phyloP scores from a whole-genome alignment of 2,888 invertebrate species.

The Synanthedon tipuliformis region DNA sequence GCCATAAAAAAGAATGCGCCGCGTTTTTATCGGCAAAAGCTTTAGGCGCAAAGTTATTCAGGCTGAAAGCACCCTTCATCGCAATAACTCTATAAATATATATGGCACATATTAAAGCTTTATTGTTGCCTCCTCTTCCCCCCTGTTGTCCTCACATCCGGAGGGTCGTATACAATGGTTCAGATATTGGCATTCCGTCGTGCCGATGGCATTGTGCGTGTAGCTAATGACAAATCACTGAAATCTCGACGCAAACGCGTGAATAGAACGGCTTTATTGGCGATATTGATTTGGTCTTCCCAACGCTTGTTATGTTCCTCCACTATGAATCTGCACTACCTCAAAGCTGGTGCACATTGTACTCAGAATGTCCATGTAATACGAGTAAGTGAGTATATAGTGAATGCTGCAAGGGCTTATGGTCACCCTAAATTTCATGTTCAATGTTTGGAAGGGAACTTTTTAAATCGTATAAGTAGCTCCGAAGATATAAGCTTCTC shows the following conservation, averaged over 20 bases:
- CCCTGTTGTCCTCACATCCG: conserved; percentile 7
- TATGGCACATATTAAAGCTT: conserved; percentile 16
- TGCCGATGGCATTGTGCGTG: conserved; percentile 40
- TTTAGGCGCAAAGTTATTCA: not conserved
- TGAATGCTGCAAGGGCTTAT: too few species aligned
- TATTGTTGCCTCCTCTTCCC: conserved; percentile 12
- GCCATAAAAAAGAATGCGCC: too few species aligned
- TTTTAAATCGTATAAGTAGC: too few species aligned
- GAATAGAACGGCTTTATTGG: conserved; percentile 9
- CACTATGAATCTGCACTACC: too few species aligned
- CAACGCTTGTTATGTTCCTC: not conserved
- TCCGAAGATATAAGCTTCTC: too few species aligned
- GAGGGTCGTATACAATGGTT: conserved; percentile 37
- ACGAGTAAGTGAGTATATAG: too few species aligned
- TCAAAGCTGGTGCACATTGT: too few species aligned
- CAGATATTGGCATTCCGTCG: conserved; percentile 57
- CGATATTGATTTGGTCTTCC: conserved; percentile 25
- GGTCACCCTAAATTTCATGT: too few species aligned
- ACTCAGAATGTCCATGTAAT: too few species aligned
- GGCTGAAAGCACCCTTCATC: not conserved
- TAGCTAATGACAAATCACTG: conserved; percentile 53
- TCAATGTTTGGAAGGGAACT: too few species aligned
- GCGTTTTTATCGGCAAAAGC: too few species aligned
- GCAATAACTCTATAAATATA: not conserved
- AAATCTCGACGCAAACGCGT: conserved; percentile 32